Base-by-base conservation (phyloP, 2,797 vertebrate genomes). In the Sarcophilus harrisii region DNA sequence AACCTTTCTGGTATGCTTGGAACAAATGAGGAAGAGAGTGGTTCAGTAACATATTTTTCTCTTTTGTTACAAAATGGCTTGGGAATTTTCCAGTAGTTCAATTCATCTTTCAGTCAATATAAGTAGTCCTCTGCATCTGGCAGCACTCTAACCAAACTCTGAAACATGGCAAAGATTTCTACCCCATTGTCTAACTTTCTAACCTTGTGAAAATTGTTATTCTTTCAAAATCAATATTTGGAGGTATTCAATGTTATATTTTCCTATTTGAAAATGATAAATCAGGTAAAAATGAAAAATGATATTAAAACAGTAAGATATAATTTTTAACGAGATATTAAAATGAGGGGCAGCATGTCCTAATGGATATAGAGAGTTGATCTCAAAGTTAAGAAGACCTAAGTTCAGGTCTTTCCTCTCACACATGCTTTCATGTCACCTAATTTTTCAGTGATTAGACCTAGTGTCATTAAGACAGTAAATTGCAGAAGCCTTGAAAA, bases 181-280 rank as follows among this genome's bases (percentile, higher is more conserved):
- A 94, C 57, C 57, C 52, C 66, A 2, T 32, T 96, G 24, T 92
- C 93, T 92, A 92, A 87, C 94, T 96, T 97, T 95, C 97, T 95
- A 96, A 96, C 91, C 96, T 95, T 60, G 57, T 52, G 3, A 57
- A 59, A 94, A 95, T 97, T 57, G 95, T 92, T 92, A 81, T 60
- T 94, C 81, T 95, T 97, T 91, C 58, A 93, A 94, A 97, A 95
- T 93, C 94, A 95, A 55, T 91, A 49, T 97, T 97, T 95, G 94
- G 93, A 91, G n/a, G 28, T 95, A 95, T 97, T 96, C 57, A 73
- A 24, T 93, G 55, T 91, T 91, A 32, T 9, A 24, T 94, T 97
- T 96, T 96, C 92, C 94, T 81, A 94, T 95, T 87, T 49, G 45
- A 58, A 87, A 94, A 92, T 60, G n/a, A n/a, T n/a, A n/a, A n/a